Evolutionary conservation across 2,888 invertebrate species (phyloP).

Genomic region (Caenorhabditis virilis): DNA sequence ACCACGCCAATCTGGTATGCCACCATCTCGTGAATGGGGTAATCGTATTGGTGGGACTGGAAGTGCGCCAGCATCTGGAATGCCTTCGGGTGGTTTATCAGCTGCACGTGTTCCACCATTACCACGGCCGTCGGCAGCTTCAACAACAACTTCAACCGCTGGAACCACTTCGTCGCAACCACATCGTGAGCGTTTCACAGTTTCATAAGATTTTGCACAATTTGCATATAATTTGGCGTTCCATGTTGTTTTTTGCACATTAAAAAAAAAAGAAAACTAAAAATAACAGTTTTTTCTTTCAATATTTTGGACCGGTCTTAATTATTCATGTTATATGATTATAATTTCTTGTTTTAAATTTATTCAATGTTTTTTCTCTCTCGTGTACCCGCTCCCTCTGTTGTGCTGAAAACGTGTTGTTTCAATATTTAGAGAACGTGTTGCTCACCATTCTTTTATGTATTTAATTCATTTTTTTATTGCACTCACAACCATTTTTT

Average conservation of each 20-base stretch:
- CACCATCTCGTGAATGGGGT: constrained; percentile 15
- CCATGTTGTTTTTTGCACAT: too few relatives aligned
- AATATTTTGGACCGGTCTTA: background rate
- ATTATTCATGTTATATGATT: background rate
- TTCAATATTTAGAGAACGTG: too few relatives aligned
- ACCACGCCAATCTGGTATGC: background rate
- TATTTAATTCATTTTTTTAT: too few relatives aligned
- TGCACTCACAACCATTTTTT: too few relatives aligned
- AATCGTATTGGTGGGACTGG: constrained; percentile 28
- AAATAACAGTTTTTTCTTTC: background rate
- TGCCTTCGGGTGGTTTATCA: too few relatives aligned
- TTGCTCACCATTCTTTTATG: too few relatives aligned
- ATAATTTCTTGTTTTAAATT: background rate
- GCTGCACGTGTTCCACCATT: constrained; percentile 18
- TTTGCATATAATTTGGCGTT: too few relatives aligned
- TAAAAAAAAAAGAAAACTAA: background rate
- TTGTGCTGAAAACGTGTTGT: too few relatives aligned
- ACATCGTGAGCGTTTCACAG: constrained; percentile 36
- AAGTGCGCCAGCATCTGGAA: constrained; percentile 36
- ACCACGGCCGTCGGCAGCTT: background rate
- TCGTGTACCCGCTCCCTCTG: too few relatives aligned
- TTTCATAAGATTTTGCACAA: constrained; percentile 10
- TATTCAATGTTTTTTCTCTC: background rate
- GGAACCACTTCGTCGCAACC: background rate
- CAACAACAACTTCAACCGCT: background rate